phyloP scores from a whole-genome alignment of 2,888 invertebrate species.

The Ganaspis brasiliensis region DNA sequence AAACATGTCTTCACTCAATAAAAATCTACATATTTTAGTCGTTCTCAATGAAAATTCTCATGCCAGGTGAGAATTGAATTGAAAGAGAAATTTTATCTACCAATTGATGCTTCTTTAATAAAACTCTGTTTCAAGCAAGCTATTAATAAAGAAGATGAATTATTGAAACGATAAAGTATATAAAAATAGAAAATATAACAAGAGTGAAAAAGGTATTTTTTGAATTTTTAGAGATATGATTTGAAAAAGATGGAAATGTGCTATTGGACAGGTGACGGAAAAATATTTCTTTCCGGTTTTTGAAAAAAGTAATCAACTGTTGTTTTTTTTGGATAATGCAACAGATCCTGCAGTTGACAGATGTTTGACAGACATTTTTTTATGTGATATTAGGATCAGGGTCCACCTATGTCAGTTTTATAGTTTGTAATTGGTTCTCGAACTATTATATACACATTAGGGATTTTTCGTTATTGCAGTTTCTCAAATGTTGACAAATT shows the following conservation, averaged over 20 bases:
- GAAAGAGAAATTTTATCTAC: background rate
- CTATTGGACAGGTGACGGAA: slow-evolving; percentile 9
- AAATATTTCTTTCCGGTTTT: slow-evolving; percentile 32
- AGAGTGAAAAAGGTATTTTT: no score
- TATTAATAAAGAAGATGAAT: no score
- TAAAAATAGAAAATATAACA: no score
- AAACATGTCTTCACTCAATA: slow-evolving; percentile 46
- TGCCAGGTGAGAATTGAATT: background rate
- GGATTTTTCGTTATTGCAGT: slow-evolving; percentile 45
- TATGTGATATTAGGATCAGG: slow-evolving; percentile 67
- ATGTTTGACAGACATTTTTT: slow-evolving; percentile 69
- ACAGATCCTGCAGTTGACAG: slow-evolving; percentile 66
- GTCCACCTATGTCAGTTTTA: slow-evolving; percentile 45
- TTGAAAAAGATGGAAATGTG: background rate
- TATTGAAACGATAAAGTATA: no score
- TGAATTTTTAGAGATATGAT: background rate
- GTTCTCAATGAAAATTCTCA: slow-evolving; percentile 26
- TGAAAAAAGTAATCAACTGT: background rate
- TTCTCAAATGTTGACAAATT: no score
- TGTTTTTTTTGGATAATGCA: slow-evolving; percentile 46
- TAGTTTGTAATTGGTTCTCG: slow-evolving; percentile 46
- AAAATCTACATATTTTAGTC: slow-evolving; percentile 45
- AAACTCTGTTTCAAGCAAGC: no score
- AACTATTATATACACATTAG: slow-evolving; percentile 74
- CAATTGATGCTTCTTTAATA: no score